Percentiles rank a stretch among this genome's conserved stretches.
Conservation (phyloP, 2,797 vertebrate genomes). For the Protonibea diacanthus region DNA sequence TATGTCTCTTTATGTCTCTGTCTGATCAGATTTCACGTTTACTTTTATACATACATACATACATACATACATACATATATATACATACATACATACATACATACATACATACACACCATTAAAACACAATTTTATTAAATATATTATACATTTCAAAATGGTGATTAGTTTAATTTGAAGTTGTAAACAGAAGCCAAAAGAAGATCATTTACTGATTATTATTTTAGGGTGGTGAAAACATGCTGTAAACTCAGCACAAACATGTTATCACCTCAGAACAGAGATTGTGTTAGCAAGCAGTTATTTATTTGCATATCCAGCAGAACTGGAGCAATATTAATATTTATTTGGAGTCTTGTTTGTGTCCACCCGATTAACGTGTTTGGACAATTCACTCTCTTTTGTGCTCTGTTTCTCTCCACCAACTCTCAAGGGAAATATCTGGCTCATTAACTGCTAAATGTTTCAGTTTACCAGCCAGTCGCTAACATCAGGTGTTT, state of each 20-base stretch:
- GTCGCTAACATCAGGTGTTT: neutral
- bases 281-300: no score
- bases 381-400: neutral
- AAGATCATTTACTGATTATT: neutral
- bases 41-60: neutral
- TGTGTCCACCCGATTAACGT: neutral
- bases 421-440: neutral
- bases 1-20: slow-evolving; percentile 7
- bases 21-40: neutral
- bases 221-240: neutral
- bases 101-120: no score
- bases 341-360: neutral
- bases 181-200: no score
- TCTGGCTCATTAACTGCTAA: neutral
- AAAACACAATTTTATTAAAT: no score
- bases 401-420: neutral
- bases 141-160: no score
- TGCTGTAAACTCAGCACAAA: neutral
- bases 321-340: neutral
- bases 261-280: neutral
- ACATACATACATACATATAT: no score
- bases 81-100: no score
- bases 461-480: neutral
- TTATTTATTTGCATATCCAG: neutral
- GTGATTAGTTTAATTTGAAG: no score